These are phyloP conservation scores for Lophochroa leadbeateri DNA, from an alignment of 2,113 vertebrate species.

Conservation along the genomic window DNA sequence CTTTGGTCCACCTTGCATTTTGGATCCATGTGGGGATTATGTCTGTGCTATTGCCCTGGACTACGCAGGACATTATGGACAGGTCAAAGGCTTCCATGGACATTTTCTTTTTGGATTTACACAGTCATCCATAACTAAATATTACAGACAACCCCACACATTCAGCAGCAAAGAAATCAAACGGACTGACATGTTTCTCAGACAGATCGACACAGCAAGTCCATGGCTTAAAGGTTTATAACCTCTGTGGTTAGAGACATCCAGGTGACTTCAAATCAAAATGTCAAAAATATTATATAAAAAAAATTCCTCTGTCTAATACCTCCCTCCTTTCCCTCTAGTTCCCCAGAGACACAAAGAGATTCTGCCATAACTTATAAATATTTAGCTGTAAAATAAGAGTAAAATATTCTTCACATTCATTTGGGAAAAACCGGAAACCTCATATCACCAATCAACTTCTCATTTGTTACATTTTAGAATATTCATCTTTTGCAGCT, in stretches of 20 bases:
- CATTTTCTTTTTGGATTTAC: neutral
- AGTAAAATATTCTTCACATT: neutral
- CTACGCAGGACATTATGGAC: neutral
- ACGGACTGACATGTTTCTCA: neutral
- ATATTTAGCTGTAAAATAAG: neutral
- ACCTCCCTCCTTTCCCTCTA: neutral
- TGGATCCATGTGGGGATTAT: accelerated
- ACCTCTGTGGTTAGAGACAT: neutral
- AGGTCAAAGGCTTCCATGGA: neutral
- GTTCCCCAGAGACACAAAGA: neutral
- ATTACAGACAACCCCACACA: neutral
- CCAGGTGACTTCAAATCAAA: neutral
- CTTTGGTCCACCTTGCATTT: neutral
- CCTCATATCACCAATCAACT: neutral
- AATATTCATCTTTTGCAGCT: neutral
- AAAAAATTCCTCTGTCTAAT: neutral
- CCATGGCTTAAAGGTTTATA: neutral
- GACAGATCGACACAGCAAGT: neutral
- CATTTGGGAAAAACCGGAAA: neutral
- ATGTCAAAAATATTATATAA: neutral
- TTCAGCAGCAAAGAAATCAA: neutral
- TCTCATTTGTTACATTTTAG: neutral
- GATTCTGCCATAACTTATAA: neutral
- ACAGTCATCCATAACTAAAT: neutral
- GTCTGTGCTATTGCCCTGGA: neutral